Percentiles rank a stretch among this genome's conserved stretches.
phyloP scores from a whole-genome alignment of 2,888 invertebrate species.

The Platycheirus rosarum region DNA sequence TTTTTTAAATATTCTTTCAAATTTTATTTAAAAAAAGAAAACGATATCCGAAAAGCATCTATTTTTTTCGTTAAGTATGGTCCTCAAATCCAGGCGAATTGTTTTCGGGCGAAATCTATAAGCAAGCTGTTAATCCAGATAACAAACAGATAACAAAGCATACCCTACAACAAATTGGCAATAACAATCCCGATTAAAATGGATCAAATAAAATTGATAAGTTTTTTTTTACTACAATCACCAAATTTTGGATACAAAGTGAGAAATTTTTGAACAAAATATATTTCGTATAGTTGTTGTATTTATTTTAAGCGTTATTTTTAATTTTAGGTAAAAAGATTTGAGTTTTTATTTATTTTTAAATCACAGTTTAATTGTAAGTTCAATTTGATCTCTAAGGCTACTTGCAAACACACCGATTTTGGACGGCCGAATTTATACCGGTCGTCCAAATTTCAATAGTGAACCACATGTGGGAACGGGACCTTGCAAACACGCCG shows the following conservation, averaged over 20 bases:
- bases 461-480: too few relatives aligned
- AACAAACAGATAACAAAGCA: not conserved
- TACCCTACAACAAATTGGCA: slow-evolving; percentile 33
- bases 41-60: slow-evolving; percentile 30
- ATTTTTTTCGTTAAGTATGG: slow-evolving; percentile 68
- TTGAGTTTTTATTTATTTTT: too few relatives aligned
- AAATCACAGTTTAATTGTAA: too few relatives aligned
- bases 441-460: too few relatives aligned
- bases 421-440: too few relatives aligned
- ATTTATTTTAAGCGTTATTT: too few relatives aligned
- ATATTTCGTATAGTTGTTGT: too few relatives aligned
- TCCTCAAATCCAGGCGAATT: slow-evolving; percentile 69
- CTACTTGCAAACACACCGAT: too few relatives aligned
- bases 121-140: slow-evolving; percentile 26
- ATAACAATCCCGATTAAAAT: not conserved
- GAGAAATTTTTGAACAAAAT: slow-evolving; percentile 16
- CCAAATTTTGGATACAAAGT: slow-evolving; percentile 7
- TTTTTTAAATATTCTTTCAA: not conserved
- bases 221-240: not conserved
- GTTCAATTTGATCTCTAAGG: too few relatives aligned
- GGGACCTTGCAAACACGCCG: too few relatives aligned
- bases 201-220: not conserved
- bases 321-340: too few relatives aligned
- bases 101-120: slow-evolving; percentile 69
- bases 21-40: not conserved